phyloP scores from a whole-genome alignment of 2,113 vertebrate genomes.

The Meriones unguiculatus region DNA sequence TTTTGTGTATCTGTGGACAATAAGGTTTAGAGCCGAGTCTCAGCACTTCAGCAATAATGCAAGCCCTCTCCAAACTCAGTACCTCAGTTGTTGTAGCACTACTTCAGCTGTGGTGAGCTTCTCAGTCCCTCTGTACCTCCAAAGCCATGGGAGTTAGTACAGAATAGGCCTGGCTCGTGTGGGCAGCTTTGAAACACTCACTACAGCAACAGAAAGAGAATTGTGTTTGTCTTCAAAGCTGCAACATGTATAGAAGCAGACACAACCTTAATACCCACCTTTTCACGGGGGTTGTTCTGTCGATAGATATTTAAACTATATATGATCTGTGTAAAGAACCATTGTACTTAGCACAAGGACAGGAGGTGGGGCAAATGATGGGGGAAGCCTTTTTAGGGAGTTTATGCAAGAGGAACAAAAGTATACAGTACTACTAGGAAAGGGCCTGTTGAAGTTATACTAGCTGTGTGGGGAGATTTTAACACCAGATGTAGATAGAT shows the following conservation, averaged over 20 bases:
- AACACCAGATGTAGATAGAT: neutral
- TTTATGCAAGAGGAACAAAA: conserved; percentile 6
- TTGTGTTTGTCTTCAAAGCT: conserved; percentile 48
- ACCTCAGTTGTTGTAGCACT: neutral
- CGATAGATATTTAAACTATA: conserved; percentile 32
- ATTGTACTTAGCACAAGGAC: neutral
- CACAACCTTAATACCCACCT: neutral
- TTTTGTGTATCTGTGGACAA: neutral
- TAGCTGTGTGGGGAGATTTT: neutral
- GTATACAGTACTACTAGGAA: neutral
- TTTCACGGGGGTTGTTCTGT: neutral
- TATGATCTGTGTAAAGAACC: conserved; percentile 13
- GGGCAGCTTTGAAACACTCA: neutral
- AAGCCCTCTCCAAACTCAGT: conserved; percentile 47
- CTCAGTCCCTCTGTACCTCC: neutral
- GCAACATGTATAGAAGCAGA: conserved; percentile 29
- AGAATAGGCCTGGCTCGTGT: neutral
- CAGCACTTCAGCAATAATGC: neutral
- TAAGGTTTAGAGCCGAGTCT: neutral
- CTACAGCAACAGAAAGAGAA: conserved; percentile 14
- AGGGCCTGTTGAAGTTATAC: neutral
- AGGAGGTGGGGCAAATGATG: neutral
- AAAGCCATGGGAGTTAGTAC: conserved; percentile 18
- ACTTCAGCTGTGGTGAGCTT: neutral
- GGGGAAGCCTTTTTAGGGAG: neutral